phyloP scores from a whole-genome alignment of 2,797 vertebrate genomes.

The Platalea minor region DNA sequence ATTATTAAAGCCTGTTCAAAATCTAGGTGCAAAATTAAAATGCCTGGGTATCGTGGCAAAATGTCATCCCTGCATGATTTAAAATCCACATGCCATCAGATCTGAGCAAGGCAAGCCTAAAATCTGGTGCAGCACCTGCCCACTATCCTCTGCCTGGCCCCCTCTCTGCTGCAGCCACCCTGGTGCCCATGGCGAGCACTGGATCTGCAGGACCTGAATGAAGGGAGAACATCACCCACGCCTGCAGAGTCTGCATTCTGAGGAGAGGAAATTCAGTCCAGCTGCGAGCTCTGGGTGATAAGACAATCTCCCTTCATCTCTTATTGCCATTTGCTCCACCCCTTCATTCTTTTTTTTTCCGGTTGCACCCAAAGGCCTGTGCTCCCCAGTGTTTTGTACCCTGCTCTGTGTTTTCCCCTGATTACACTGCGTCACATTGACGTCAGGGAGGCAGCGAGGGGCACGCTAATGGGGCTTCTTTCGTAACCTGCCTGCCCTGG shows the following conservation, averaged over 20 bases:
- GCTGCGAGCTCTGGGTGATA: not conserved
- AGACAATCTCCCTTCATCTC: constrained; percentile 27
- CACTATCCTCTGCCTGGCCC: not conserved
- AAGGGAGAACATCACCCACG: not conserved
- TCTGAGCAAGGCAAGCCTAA: not conserved
- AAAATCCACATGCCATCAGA: not conserved
- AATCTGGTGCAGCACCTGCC: not conserved
- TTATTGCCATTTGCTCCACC: not conserved
- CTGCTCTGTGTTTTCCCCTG: not conserved
- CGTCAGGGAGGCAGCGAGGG: constrained; percentile 29
- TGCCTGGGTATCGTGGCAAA: too few species aligned
- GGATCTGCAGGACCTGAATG: not conserved
- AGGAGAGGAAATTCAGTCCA: not conserved
- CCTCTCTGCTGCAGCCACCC: not conserved
- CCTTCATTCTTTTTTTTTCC: not conserved
- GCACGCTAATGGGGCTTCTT: not conserved
- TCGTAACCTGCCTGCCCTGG: constrained; percentile 32
- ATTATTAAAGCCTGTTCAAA: not conserved
- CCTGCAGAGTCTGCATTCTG: not conserved
- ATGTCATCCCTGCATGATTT: not conserved
- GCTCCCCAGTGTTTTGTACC: not conserved
- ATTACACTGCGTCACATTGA: constrained; percentile 13
- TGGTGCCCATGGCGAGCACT: fast-evolving
- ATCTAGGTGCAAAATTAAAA: not conserved
- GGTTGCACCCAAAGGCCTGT: not conserved